Evolutionary conservation across 2,888 invertebrate species (phyloP), one percentile per base, ranked within the genome.

Genomic region (Lordiphosa andalusiaca): DNA sequence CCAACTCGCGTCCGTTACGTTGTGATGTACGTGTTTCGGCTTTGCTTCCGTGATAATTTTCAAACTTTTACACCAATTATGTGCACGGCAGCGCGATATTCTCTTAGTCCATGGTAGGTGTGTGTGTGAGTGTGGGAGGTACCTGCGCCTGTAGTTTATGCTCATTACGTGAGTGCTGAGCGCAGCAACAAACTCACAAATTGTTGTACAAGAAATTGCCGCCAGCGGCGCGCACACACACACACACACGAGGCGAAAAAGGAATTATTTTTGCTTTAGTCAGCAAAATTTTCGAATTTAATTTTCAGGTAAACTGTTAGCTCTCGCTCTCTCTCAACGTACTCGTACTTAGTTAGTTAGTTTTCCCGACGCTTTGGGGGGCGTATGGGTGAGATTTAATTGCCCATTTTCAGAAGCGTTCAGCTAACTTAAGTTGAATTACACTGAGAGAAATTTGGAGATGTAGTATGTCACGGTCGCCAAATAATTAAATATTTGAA

Each of bases 31-130:
- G 77, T 77, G 77, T 77, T 77, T 74, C 78, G 73, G 71, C 82
- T 75, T 63, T 78, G 75, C 65, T 77, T 82, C 77, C 77, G 77
- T 77, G 77, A 82, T 77, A 77, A 82, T 77, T 81, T 63, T 77
- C 78, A 77, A 77, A 77, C 77, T 77, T 77, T 77, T 77, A 78
- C 82, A 77, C 77, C 77, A 77, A 77, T 77, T 77, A 77, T 77
- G 78, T 77, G 82, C 77, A 77, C 73, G 77, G 68, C 82, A 73
- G 63, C 71, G 67, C 62, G 77, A 52, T 63, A 71, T 81, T 71
- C 64, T 65, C 67, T 58, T 54, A 53, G 30, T 42, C 9, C 30
- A 23, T 41, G 46, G 53, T 44, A 52, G 50, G 63, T 54, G 67
- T 52, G 63, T 16, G 16, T 16, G 16, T 16, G 16, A 16, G 16